Conservation (phyloP, 2,113 vertebrate species). For the Nibea albiflora region DNA sequence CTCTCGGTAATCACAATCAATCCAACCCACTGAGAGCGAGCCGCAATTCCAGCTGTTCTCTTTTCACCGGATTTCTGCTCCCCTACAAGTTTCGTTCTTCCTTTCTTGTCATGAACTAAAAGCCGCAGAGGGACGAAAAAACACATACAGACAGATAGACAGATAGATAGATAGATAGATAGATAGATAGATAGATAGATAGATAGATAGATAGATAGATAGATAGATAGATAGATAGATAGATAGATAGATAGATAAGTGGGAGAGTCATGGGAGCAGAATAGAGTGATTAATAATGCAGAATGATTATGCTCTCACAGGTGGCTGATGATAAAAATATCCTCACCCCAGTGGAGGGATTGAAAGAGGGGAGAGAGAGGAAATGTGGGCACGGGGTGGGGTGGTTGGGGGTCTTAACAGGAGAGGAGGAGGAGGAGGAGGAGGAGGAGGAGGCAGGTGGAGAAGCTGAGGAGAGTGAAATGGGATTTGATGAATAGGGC, state of each 20-base stretch:
- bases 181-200: not conserved
- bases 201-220: constrained; percentile 21
- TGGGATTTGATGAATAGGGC: constrained; percentile 71
- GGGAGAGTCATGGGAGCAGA: constrained; percentile 37
- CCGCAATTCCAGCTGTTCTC: constrained; percentile 50
- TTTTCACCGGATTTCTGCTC: constrained; percentile 36
- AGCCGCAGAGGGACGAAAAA: not conserved
- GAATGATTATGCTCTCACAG: constrained; percentile 75
- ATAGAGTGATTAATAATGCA: constrained; percentile 75
- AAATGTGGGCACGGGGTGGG: constrained; percentile 25
- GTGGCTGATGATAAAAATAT: constrained; percentile 78
- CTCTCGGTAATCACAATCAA: constrained; percentile 71
- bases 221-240: constrained; percentile 20
- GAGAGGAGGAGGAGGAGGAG: constrained; percentile 46
- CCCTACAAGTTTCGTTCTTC: not conserved
- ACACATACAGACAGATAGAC: constrained; percentile 4
- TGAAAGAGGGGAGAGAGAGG: not conserved
- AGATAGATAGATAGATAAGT: constrained; percentile 18
- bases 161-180: not conserved
- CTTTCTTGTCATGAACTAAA: not conserved
- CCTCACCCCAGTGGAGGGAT: constrained; percentile 27
- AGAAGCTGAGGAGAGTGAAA: constrained; percentile 49
- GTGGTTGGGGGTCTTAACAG: constrained; percentile 5
- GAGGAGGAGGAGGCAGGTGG: constrained; percentile 61
- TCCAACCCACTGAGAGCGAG: constrained; percentile 53